phyloP scores from a whole-genome alignment of 2,888 invertebrate species.

The Marasmarcha lunaedactyla region DNA sequence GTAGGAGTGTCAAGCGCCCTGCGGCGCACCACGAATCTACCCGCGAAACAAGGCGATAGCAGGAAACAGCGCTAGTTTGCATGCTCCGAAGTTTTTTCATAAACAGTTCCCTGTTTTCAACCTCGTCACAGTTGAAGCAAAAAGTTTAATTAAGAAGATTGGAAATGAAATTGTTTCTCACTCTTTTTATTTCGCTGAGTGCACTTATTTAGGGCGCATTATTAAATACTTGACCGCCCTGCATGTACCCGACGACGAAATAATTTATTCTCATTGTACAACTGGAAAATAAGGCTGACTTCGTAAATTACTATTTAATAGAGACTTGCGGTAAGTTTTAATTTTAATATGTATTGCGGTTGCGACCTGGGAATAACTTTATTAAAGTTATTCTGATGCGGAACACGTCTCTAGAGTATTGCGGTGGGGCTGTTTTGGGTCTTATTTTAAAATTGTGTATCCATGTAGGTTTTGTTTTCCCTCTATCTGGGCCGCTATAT shows the following conservation, averaged over 20 bases:
- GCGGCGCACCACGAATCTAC: constrained; percentile 23
- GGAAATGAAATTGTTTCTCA: constrained; percentile 36
- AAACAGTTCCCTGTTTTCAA: constrained; percentile 35
- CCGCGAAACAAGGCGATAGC: constrained; percentile 22
- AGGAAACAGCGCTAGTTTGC: constrained; percentile 44
- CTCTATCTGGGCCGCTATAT: no score
- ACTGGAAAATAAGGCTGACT: neutral
- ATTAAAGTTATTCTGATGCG: no score
- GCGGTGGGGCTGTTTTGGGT: no score
- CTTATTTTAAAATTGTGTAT: no score
- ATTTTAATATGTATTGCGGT: no score
- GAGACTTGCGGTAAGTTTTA: neutral
- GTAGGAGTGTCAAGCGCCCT: constrained; percentile 18
- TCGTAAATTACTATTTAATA: neutral
- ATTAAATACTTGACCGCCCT: constrained; percentile 33
- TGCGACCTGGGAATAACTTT: no score
- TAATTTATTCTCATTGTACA: constrained; percentile 1
- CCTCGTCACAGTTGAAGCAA: constrained; percentile 29
- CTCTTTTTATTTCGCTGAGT: constrained; percentile 27
- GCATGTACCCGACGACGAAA: neutral
- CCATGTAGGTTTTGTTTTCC: no score
- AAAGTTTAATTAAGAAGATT: constrained; percentile 49
- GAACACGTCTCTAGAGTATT: no score
- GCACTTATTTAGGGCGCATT: constrained; percentile 28
- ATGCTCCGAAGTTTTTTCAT: constrained; percentile 50